phyloP scores from a whole-genome alignment of 2,797 vertebrate species.

The Sparidentex hasta region DNA sequence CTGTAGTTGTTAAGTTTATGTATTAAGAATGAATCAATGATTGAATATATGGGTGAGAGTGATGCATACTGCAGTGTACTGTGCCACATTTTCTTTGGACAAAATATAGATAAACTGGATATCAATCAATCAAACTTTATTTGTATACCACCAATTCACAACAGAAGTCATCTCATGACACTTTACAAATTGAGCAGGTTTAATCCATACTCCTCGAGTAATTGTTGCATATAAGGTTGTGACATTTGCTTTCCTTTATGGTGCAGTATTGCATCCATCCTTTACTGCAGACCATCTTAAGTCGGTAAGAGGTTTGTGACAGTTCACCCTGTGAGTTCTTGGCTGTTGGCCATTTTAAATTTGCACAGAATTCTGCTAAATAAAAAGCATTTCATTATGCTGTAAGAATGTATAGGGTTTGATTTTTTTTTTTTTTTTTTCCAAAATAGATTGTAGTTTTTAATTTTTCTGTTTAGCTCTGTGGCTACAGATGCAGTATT shows the following conservation, averaged over 20 bases:
- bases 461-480: not conserved
- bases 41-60: not conserved
- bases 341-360: not conserved
- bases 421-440: not conserved
- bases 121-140: too few species aligned
- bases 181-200: too few species aligned
- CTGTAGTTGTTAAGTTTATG: conserved; percentile 18
- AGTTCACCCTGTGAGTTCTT: not conserved
- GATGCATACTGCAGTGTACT: not conserved
- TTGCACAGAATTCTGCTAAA: not conserved
- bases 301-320: not conserved
- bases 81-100: not conserved
- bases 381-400: not conserved
- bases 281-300: not conserved
- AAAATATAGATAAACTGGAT: not conserved
- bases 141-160: too few species aligned
- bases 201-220: too few species aligned
- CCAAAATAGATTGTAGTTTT: not conserved
- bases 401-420: not conserved
- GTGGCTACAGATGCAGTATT: not conserved
- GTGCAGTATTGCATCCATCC: not conserved
- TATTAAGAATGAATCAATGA: conserved; percentile 9
- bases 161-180: too few species aligned
- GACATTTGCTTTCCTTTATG: not conserved
- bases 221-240: not conserved